Percentiles rank a stretch among this genome's conserved stretches.
phyloP scores from a whole-genome alignment of 2,888 invertebrate species.

The Strigamia crassipes region DNA sequence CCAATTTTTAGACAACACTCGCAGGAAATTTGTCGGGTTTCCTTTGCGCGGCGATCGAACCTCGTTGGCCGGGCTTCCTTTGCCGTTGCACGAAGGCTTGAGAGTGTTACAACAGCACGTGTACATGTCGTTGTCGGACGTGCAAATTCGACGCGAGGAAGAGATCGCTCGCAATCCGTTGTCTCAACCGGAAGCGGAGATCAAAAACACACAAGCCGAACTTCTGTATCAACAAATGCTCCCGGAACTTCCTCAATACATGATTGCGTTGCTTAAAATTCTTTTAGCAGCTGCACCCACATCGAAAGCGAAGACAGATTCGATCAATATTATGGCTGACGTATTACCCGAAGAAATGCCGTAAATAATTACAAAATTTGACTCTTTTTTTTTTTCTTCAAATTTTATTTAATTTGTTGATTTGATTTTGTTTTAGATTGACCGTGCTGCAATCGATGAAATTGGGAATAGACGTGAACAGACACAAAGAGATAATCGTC shows the following conservation, averaged over 20 bases:
- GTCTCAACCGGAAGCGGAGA: constrained; percentile 62
- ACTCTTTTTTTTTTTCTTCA: neutral
- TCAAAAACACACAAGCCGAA: constrained; percentile 80
- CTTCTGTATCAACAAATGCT: constrained; percentile 90
- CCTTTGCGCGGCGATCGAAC: constrained; percentile 78
- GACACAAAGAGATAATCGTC: constrained; percentile 98
- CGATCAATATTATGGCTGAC: constrained; percentile 97
- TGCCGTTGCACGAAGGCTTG: constrained; percentile 95
- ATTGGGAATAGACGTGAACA: constrained; percentile 93
- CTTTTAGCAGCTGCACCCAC: constrained; percentile 96
- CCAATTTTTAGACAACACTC: constrained; percentile 84
- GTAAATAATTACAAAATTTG: constrained; percentile 65
- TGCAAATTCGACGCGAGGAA: constrained; percentile 83
- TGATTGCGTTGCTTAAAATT: constrained; percentile 96
- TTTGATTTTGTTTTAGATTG: constrained; percentile 65
- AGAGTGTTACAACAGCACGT: constrained; percentile 87
- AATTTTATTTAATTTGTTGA: neutral
- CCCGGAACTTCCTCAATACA: constrained; percentile 94
- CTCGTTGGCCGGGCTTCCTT: constrained; percentile 91
- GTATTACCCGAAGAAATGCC: constrained; percentile 97
- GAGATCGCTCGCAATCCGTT: constrained; percentile 89
- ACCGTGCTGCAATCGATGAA: constrained; percentile 93
- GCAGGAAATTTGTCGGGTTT: constrained; percentile 95
- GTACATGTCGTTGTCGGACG: constrained; percentile 89
- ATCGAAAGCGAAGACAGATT: constrained; percentile 97